Evolutionary conservation across 2,113 vertebrate species (phyloP).

Genomic region (Ardeotis arabs): DNA sequence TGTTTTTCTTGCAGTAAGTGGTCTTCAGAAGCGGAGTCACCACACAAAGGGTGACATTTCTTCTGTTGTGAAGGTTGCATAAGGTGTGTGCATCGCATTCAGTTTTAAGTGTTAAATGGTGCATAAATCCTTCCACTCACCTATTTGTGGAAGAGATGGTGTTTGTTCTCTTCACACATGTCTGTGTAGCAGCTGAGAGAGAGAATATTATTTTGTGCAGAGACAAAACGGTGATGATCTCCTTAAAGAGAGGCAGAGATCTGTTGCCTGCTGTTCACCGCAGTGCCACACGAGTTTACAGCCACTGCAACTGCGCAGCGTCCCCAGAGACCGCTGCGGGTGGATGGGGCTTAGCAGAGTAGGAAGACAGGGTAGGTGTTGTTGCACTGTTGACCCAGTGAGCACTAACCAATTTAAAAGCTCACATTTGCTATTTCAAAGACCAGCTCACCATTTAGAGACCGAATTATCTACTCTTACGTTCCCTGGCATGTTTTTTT

Average conservation of each 20-base stretch:
- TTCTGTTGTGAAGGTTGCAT: not conserved
- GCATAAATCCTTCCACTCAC: not conserved
- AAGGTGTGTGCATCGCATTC: not conserved
- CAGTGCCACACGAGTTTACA: not conserved
- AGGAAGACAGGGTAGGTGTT: not conserved
- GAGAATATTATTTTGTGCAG: not conserved
- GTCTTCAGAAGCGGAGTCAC: rapidly evolving
- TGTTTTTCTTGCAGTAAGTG: not conserved
- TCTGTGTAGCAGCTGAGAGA: not conserved
- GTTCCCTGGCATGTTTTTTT: not conserved
- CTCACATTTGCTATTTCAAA: not conserved
- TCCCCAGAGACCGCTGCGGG: not conserved
- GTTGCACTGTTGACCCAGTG: not conserved
- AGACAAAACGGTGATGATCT: not conserved
- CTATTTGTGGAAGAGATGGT: not conserved
- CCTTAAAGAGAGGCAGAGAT: not conserved
- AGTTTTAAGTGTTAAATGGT: not conserved
- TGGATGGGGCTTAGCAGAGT: not conserved
- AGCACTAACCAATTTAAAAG: not conserved
- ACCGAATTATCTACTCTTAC: not conserved
- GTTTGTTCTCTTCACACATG: not conserved
- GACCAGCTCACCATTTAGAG: not conserved
- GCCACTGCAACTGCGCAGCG: not conserved
- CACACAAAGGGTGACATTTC: not conserved
- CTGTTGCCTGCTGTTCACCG: not conserved